Evolutionary conservation across 2,888 invertebrate genomes (phyloP).

Genomic region (Drosophila eohydei): DNA sequence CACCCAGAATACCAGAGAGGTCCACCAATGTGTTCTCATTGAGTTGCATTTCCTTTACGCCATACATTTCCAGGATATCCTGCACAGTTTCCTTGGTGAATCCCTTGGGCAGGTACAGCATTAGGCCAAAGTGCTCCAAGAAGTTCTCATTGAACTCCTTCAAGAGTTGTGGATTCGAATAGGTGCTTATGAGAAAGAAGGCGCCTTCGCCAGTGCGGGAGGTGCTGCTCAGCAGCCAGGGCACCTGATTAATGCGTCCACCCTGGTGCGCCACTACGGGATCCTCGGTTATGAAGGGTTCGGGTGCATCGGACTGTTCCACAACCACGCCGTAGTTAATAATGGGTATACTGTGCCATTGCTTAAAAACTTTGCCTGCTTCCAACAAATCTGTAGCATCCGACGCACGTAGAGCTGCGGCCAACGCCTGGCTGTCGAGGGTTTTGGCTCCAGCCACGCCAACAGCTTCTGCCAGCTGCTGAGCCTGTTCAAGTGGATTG

Average conservation of each 20-base stretch:
- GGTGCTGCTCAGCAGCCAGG: constrained; percentile 85
- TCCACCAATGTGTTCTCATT: constrained; percentile 56
- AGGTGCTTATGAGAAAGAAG: constrained; percentile 75
- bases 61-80: constrained; percentile 52
- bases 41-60: constrained; percentile 43
- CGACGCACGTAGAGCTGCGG: constrained; percentile 82
- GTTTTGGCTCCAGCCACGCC: constrained; percentile 75
- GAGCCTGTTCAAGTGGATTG: constrained; percentile 77
- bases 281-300: constrained; percentile 84
- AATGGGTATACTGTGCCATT: constrained; percentile 85
- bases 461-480: constrained; percentile 77
- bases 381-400: constrained; percentile 81
- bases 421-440: constrained; percentile 70
- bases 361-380: constrained; percentile 83
- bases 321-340: constrained; percentile 83
- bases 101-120: constrained; percentile 55
- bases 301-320: constrained; percentile 79
- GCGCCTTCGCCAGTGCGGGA: constrained; percentile 85
- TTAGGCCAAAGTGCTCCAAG: constrained; percentile 47
- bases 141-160: constrained; percentile 74
- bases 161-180: constrained; percentile 43
- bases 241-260: constrained; percentile 80
- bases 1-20: constrained; percentile 83
- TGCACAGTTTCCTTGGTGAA: constrained; percentile 8
- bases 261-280: constrained; percentile 83